Conservation (phyloP, 1,140 invertebrate species). For the Camponotus vicinus region DNA sequence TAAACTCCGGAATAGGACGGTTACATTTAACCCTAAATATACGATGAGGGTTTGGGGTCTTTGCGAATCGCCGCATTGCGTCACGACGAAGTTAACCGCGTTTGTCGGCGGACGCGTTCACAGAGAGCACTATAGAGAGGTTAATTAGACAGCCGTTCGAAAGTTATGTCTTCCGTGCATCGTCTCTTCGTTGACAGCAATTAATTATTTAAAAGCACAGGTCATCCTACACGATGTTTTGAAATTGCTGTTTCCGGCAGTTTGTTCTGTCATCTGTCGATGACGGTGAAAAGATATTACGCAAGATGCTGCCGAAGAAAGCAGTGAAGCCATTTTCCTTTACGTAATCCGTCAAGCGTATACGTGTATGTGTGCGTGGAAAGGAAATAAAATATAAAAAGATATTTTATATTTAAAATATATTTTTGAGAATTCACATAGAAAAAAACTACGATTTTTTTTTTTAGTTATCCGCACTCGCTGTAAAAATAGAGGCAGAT, state of each 20-base stretch:
- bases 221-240: constrained; percentile 14
- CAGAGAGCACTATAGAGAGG: constrained; percentile 18
- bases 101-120: constrained; percentile 23
- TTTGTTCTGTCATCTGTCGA: background rate
- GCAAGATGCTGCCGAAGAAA: constrained; percentile 14
- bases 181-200: constrained; percentile 42
- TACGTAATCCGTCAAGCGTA: background rate
- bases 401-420: constrained; percentile 5
- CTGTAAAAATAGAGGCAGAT: background rate
- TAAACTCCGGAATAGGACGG: background rate
- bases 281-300: constrained; percentile 15
- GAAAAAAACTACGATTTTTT: background rate
- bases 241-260: constrained; percentile 41
- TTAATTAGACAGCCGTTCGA: constrained; percentile 70
- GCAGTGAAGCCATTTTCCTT: background rate
- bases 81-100: constrained; percentile 37
- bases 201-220: constrained; percentile 67
- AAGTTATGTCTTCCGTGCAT: constrained; percentile 34
- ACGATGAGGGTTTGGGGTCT: background rate
- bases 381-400: background rate
- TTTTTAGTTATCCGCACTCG: too few species aligned
- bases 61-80: constrained; percentile 31
- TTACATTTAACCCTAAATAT: constrained; percentile 50
- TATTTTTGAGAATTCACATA: background rate
- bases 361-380: background rate